A percentile compares a stretch with the other conserved stretches of the same genome.
phyloP scores from a whole-genome alignment of 2,113 vertebrate species.

The Piprites chloris region DNA sequence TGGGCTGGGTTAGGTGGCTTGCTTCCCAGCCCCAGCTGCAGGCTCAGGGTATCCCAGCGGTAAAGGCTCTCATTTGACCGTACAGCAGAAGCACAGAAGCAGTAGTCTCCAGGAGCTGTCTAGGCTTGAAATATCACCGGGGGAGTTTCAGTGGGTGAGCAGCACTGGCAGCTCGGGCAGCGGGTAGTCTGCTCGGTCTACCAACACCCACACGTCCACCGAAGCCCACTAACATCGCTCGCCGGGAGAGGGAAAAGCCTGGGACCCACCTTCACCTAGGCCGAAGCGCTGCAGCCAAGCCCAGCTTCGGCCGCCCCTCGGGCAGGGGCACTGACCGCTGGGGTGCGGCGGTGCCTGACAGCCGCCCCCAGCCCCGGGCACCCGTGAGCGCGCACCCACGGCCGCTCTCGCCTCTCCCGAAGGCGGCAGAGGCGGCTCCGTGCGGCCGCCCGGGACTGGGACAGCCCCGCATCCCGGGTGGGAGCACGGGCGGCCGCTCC shows the following conservation, averaged over 20 bases:
- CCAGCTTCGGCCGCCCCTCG: neutral
- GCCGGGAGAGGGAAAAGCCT: neutral
- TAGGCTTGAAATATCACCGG: neutral
- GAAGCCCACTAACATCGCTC: neutral
- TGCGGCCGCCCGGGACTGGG: neutral
- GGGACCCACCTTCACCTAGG: neutral
- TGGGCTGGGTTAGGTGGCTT: neutral
- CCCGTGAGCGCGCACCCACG: neutral
- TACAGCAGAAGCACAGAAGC: neutral
- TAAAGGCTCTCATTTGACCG: accelerated
- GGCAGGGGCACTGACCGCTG: neutral
- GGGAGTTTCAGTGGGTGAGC: neutral
- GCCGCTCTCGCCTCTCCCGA: neutral
- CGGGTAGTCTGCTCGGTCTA: neutral
- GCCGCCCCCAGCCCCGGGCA: neutral
- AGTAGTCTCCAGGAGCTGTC: neutral
- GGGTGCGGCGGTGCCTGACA: neutral
- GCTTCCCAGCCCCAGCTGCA: neutral
- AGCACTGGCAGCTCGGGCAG: neutral
- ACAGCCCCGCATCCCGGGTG: neutral
- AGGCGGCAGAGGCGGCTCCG: neutral
- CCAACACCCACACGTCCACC: neutral
- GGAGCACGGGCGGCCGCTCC: neutral
- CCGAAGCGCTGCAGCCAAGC: neutral
- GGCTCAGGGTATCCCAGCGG: neutral